Evolutionary conservation across 2,113 vertebrate genomes (phyloP).

Genomic region (Pampusana beccarii): DNA sequence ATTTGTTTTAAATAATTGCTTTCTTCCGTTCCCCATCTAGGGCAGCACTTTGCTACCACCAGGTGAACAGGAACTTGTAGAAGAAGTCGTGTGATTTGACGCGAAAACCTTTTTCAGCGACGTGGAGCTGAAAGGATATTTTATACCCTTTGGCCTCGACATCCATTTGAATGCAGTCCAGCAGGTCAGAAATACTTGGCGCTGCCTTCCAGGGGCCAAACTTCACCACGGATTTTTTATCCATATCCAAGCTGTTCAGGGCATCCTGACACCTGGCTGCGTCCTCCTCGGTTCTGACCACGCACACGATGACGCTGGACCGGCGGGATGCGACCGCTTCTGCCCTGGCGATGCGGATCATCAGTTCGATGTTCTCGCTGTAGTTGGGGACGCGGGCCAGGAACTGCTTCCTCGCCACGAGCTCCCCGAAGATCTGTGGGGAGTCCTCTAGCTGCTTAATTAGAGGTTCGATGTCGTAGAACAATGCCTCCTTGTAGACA

Average conservation of each 20-base stretch:
- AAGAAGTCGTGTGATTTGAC: slow-evolving; percentile 78
- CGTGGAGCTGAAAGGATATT: slow-evolving; percentile 64
- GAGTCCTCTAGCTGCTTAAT: slow-evolving; percentile 87
- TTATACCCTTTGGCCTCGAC: slow-evolving; percentile 84
- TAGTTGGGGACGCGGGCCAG: slow-evolving; percentile 87
- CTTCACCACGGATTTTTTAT: slow-evolving; percentile 86
- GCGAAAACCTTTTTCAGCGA: slow-evolving; percentile 75
- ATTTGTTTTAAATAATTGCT: background rate
- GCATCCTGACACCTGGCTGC: slow-evolving; percentile 70
- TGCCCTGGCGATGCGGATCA: slow-evolving; percentile 87
- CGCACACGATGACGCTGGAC: slow-evolving; percentile 83
- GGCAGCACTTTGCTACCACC: slow-evolving; percentile 81
- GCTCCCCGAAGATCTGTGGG: slow-evolving; percentile 87
- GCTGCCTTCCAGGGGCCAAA: slow-evolving; percentile 91
- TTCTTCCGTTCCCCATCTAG: background rate
- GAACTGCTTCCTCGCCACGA: slow-evolving; percentile 89
- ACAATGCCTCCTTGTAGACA: slow-evolving; percentile 86
- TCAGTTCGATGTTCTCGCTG: slow-evolving; percentile 90
- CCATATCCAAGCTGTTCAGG: slow-evolving; percentile 75
- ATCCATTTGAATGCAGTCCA: slow-evolving; percentile 88
- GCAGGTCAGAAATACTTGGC: slow-evolving; percentile 72
- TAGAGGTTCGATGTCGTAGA: slow-evolving; percentile 84
- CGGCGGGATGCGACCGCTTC: slow-evolving; percentile 84
- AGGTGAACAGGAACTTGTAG: slow-evolving; percentile 85
- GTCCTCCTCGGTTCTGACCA: slow-evolving; percentile 81